A percentile compares a stretch with the other conserved stretches of the same genome.
Conservation (phyloP, 2,797 vertebrate genomes). For the Salarias fasciatus region DNA sequence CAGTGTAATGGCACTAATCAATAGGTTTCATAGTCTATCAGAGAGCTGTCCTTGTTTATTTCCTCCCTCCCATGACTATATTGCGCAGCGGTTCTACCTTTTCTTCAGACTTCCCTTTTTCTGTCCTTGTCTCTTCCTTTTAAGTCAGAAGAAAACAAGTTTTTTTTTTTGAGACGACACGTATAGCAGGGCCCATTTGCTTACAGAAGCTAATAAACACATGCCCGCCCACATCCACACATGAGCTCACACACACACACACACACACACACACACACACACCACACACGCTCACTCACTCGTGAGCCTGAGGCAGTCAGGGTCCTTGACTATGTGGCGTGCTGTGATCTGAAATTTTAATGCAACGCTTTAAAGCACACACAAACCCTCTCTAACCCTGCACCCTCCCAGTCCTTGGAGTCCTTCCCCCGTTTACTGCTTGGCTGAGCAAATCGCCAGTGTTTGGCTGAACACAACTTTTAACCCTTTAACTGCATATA, state of each 20-base stretch:
- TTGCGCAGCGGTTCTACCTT: constrained; percentile 16
- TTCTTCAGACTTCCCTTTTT: constrained; percentile 31
- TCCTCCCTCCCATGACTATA: constrained; percentile 5
- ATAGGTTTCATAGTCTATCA: constrained; percentile 59
- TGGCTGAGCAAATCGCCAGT: constrained; percentile 83
- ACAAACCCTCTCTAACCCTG: constrained; percentile 82
- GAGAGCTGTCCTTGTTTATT: neutral
- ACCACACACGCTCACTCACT: constrained; percentile 58
- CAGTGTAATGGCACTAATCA: constrained; percentile 65
- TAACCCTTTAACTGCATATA: constrained; percentile 79
- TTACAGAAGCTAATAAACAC: constrained; percentile 80
- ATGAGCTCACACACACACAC: constrained; percentile 17
- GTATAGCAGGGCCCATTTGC: constrained; percentile 67
- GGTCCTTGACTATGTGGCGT: constrained; percentile 84
- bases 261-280: constrained; percentile 8
- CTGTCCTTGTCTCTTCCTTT: constrained; percentile 56
- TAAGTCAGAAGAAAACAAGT: constrained; percentile 57
- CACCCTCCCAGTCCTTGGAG: constrained; percentile 82
- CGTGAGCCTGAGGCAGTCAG: constrained; percentile 79
- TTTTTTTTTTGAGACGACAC: constrained; percentile 65
- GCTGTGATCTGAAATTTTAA: constrained; percentile 85
- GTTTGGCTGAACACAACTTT: constrained; percentile 83
- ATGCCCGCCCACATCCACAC: constrained; percentile 61
- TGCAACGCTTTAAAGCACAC: constrained; percentile 83
- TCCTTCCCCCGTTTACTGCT: constrained; percentile 83